phyloP scores from a whole-genome alignment of 2,113 vertebrate species.

The Pyrgilauda ruficollis region DNA sequence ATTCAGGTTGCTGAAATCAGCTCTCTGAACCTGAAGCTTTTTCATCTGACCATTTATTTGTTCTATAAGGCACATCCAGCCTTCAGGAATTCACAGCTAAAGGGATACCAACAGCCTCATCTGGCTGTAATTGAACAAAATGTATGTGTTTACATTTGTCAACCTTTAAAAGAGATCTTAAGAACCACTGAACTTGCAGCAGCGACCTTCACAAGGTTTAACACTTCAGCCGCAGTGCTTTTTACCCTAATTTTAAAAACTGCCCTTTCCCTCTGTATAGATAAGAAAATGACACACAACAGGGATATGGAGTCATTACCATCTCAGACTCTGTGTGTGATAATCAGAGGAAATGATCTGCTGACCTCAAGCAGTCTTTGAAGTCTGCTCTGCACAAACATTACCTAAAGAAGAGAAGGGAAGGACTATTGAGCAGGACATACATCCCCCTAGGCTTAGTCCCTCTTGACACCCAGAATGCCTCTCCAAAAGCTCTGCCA shows the following conservation, averaged over 20 bases:
- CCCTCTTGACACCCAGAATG: too few species aligned
- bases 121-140: neutral
- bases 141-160: neutral
- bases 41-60: neutral
- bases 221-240: neutral
- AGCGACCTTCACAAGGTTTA: neutral
- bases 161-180: neutral
- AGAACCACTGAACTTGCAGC: neutral
- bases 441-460: neutral
- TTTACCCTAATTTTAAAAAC: neutral
- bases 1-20: neutral
- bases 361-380: neutral
- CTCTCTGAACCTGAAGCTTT: neutral
- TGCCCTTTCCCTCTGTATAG: neutral
- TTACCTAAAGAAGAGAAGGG: neutral
- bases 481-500: neutral
- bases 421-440: neutral
- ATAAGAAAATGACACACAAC: neutral
- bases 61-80: neutral
- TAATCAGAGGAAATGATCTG: constrained; percentile 15
- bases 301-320: neutral
- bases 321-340: neutral
- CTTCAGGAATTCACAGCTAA: neutral
- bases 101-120: neutral
- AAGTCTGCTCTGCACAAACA: neutral